Conservation (phyloP, 1,140 invertebrate genomes). For the Meloidogyne exigua region DNA sequence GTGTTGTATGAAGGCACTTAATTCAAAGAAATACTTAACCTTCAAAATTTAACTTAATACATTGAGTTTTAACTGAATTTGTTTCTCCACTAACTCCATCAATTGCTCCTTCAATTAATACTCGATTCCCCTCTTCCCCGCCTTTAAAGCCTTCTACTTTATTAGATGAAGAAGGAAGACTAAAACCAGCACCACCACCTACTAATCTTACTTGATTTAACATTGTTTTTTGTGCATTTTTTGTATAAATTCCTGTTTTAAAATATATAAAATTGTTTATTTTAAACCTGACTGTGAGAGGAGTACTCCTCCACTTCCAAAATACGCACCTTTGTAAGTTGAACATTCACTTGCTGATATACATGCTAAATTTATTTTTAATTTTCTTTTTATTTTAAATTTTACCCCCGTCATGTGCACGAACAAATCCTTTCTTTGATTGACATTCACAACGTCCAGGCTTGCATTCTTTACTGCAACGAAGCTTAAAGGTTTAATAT, state of each 20-base stretch:
- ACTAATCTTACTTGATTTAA: neutral
- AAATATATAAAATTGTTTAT: too few relatives aligned
- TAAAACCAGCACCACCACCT: neutral
- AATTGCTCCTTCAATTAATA: neutral
- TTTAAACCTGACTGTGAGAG: neutral
- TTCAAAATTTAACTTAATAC: too few relatives aligned
- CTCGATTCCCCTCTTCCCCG: neutral
- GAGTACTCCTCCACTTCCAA: neutral
- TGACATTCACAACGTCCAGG: constrained; percentile 24
- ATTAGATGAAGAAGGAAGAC: neutral
- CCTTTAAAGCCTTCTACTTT: neutral
- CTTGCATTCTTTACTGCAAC: constrained; percentile 21
- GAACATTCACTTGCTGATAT: constrained; percentile 14
- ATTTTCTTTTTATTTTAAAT: neutral
- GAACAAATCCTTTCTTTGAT: constrained; percentile 17
- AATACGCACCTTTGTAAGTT: constrained; percentile 17
- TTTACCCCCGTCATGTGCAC: constrained; percentile 21
- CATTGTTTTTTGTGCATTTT: constrained; percentile 3
- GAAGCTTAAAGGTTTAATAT: neutral
- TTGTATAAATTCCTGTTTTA: neutral
- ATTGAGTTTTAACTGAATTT: neutral
- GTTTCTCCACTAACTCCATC: neutral
- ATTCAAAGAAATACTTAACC: neutral
- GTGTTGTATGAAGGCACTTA: neutral
- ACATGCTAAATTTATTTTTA: neutral